A percentile compares a stretch with the other conserved stretches of the same genome.
phyloP scores from a whole-genome alignment of 2,888 invertebrate genomes.

The Rhagium mordax region DNA sequence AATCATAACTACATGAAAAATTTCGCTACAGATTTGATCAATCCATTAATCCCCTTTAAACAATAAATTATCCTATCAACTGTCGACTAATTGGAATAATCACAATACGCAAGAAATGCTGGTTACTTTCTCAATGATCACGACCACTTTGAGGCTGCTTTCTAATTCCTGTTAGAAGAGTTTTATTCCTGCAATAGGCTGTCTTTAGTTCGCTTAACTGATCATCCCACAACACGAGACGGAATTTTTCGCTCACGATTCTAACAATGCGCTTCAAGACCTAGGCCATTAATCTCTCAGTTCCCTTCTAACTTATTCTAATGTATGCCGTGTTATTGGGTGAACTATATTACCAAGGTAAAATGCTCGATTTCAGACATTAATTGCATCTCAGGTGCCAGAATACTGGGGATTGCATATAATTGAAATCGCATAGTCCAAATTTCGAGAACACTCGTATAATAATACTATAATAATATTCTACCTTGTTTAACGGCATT shows the following conservation, averaged over 20 bases:
- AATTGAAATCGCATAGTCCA: too few species aligned
- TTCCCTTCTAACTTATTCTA: constrained; percentile 11
- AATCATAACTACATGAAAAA: too few species aligned
- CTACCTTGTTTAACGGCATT: not conserved
- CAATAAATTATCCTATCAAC: too few species aligned
- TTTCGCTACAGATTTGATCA: too few species aligned
- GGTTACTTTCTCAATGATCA: constrained; percentile 49
- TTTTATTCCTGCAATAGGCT: constrained; percentile 19
- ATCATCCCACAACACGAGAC: constrained; percentile 48
- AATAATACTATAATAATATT: too few species aligned
- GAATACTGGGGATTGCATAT: not conserved
- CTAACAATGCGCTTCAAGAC: constrained; percentile 16
- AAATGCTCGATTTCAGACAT: not conserved
- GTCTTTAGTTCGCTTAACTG: constrained; percentile 21
- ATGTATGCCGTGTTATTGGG: constrained; percentile 9
- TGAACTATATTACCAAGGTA: not conserved
- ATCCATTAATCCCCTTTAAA: too few species aligned
- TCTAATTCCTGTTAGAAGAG: constrained; percentile 46
- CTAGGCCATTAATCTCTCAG: constrained; percentile 15
- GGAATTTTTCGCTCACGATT: constrained; percentile 46
- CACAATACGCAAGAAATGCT: constrained; percentile 28
- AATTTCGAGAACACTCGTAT: too few species aligned
- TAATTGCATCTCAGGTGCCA: not conserved
- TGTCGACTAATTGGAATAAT: constrained; percentile 20
- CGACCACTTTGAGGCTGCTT: constrained; percentile 47